A percentile compares a stretch with the other conserved stretches of the same genome.
phyloP scores from a whole-genome alignment of 2,888 invertebrate species.

The Cryptosula pallasiana region DNA sequence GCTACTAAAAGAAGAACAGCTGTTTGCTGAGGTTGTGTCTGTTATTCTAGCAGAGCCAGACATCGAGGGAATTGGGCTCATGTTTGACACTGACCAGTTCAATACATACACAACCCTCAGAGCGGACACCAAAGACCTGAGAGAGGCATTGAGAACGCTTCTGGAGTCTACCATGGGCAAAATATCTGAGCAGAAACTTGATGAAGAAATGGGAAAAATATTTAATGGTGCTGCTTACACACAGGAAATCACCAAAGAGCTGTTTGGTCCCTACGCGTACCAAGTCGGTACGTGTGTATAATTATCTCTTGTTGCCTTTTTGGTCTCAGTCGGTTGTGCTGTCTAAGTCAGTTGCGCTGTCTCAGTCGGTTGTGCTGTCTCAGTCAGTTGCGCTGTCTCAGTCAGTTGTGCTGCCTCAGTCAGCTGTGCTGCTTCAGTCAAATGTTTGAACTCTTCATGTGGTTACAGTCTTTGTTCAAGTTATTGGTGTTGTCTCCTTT shows the following conservation, averaged over 20 bases:
- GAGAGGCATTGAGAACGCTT: not conserved
- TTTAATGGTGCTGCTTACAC: not conserved
- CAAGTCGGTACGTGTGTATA: constrained; percentile 22
- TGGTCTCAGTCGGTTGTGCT: too few species aligned
- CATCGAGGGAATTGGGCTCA: constrained; percentile 85
- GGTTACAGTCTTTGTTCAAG: too few species aligned
- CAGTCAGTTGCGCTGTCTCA: too few species aligned
- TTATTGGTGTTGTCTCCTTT: too few species aligned
- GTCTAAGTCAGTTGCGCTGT: too few species aligned
- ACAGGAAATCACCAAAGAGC: constrained; percentile 30
- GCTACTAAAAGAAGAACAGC: constrained; percentile 86
- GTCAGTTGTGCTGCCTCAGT: too few species aligned
- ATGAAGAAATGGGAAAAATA: not conserved
- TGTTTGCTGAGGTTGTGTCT: constrained; percentile 89
- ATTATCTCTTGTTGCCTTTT: too few species aligned
- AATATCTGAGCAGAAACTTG: not conserved
- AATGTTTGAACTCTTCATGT: too few species aligned
- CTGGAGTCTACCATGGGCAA: not conserved
- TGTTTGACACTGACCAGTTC: constrained; percentile 90
- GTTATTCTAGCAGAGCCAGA: constrained; percentile 84
- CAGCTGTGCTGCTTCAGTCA: too few species aligned
- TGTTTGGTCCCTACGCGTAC: constrained; percentile 42
- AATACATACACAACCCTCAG: not conserved
- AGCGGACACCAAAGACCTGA: not conserved
- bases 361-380: too few species aligned